Conservation (phyloP, 2,797 vertebrate species). For the Prionace glauca region DNA sequence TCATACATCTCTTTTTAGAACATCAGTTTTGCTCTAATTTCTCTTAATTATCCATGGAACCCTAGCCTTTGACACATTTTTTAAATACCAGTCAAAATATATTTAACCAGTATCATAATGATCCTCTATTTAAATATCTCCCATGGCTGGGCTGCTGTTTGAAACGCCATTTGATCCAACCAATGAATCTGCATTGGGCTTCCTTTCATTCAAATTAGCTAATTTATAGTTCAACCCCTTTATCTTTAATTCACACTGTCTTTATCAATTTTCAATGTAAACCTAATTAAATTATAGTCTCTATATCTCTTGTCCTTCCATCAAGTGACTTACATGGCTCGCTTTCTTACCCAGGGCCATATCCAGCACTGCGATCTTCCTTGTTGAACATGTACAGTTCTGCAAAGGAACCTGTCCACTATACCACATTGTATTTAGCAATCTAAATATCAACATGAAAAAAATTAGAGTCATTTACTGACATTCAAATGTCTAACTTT, state of each 20-base stretch:
- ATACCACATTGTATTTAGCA: not conserved
- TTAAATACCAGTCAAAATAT: not conserved
- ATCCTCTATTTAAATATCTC: not conserved
- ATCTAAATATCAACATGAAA: not conserved
- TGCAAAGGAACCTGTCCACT: not conserved
- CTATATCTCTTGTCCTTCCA: not conserved
- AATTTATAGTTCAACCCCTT: not conserved
- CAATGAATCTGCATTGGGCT: not conserved
- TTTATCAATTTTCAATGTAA: not conserved
- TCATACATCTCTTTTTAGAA: not conserved
- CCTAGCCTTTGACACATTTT: not conserved
- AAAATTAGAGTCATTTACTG: not conserved
- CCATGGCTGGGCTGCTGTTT: not conserved
- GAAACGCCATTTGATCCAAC: not conserved
- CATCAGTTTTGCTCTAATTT: not conserved
- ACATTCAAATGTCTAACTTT: not conserved
- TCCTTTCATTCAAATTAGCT: not conserved
- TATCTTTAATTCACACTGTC: not conserved
- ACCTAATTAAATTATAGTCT: not conserved
- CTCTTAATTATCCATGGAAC: not conserved
- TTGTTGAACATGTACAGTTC: not conserved
- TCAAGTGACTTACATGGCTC: not conserved
- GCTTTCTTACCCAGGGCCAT: not conserved
- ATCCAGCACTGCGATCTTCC: not conserved
- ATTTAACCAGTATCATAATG: not conserved